Conservation (phyloP, 2,113 vertebrate species). For the Spilogale gracilis region DNA sequence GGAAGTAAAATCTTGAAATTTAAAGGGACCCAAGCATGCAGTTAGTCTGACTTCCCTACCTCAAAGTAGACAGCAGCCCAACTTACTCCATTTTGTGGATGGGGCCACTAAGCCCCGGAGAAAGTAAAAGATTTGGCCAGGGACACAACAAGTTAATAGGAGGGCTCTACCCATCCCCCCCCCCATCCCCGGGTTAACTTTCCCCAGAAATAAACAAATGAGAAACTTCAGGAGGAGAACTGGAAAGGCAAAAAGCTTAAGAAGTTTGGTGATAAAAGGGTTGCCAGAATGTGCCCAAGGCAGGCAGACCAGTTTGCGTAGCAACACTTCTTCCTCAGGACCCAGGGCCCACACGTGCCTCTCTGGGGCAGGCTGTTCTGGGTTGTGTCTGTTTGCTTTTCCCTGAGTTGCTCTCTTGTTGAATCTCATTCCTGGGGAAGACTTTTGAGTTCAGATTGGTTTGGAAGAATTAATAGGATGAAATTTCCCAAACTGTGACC, state of each 20-base stretch:
- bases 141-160: neutral
- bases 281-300: neutral
- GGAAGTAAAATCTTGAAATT: neutral
- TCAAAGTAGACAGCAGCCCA: neutral
- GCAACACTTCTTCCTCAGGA: neutral
- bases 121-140: neutral
- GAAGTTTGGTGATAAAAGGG: neutral
- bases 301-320: neutral
- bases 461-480: constrained; percentile 43
- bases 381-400: neutral
- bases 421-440: constrained; percentile 2
- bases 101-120: neutral
- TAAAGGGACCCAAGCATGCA: neutral
- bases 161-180: neutral
- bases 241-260: neutral
- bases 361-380: neutral
- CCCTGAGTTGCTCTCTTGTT: constrained; percentile 36
- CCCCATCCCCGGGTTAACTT: neutral
- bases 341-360: neutral
- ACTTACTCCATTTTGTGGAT: neutral
- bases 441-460: constrained; percentile 32
- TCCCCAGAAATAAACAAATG: neutral
- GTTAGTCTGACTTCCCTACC: neutral
- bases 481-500: constrained; percentile 1
- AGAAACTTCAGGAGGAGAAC: neutral